Conservation (phyloP, 2,797 vertebrate genomes). For the Ptychobarbus kaznakovi region DNA sequence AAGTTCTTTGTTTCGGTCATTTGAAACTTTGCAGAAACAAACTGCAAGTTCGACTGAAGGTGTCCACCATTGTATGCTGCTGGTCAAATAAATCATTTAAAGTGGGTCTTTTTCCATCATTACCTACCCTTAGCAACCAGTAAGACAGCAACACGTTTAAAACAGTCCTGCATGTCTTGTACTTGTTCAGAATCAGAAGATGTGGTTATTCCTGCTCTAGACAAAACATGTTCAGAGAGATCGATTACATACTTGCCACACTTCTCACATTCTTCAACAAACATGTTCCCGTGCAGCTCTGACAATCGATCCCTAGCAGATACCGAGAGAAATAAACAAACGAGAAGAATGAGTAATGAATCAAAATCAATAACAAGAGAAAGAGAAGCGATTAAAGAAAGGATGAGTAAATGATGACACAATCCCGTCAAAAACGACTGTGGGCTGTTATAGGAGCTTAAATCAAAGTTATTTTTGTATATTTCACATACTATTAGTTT, state of each 20-base stretch:
- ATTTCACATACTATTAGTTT: not conserved
- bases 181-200: not conserved
- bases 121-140: not conserved
- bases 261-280: conserved; percentile 94
- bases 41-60: not conserved
- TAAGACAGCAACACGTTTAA: not conserved
- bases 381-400: not conserved
- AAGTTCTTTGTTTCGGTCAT: not conserved
- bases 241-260: conserved; percentile 88
- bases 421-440: not conserved
- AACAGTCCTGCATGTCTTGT: not conserved
- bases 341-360: not conserved
- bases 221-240: not conserved
- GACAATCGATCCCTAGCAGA: conserved; percentile 86
- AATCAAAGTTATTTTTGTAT: not conserved
- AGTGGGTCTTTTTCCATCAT: not conserved
- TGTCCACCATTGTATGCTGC: not conserved
- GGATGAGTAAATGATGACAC: not conserved
- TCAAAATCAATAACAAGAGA: not conserved
- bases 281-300: conserved; percentile 98
- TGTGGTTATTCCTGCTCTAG: not conserved
- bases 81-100: conserved; percentile 2
- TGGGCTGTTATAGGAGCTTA: not conserved
- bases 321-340: not conserved
- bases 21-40: not conserved